Conservation (phyloP, 92 coral and sea anemone genomes). For the Palythoa grandiflora region DNA sequence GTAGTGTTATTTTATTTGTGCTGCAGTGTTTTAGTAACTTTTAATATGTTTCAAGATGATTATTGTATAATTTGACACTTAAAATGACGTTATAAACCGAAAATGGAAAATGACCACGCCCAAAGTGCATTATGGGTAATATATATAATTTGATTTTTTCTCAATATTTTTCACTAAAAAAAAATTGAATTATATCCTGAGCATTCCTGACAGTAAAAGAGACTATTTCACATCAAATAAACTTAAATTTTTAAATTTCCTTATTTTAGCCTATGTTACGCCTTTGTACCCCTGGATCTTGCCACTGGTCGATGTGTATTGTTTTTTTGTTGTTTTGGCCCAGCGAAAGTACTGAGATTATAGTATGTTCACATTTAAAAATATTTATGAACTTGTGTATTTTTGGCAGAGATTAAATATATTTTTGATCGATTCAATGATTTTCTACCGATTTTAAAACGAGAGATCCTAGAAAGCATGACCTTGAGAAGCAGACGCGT, state of each 20-base stretch:
- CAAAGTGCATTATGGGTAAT: constrained; percentile 21
- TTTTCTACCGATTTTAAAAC: background rate
- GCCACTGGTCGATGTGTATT: background rate
- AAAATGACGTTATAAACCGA: constrained; percentile 23
- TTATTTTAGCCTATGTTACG: background rate
- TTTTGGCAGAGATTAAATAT: background rate
- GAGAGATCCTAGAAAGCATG: constrained; percentile 5
- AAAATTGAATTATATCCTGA: background rate
- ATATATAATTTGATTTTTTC: background rate
- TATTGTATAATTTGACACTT: constrained; percentile 20
- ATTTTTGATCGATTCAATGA: constrained; percentile 1
- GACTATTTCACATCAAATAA: constrained; percentile 22
- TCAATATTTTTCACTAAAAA: constrained; percentile 31
- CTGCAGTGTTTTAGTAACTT: constrained; percentile 26
- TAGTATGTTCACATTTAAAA: background rate
- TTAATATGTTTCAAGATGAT: constrained; percentile 24
- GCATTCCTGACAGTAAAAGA: constrained; percentile 2
- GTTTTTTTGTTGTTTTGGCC: background rate
- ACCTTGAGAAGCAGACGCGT: background rate
- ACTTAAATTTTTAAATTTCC: constrained; percentile 5
- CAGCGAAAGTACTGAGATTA: background rate
- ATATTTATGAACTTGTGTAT: background rate
- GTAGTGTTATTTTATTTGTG: constrained; percentile 42
- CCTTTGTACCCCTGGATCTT: constrained; percentile 19
- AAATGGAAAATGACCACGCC: constrained; percentile 26